A percentile compares a stretch with the other conserved stretches of the same genome.
phyloP scores from a whole-genome alignment of 2,113 vertebrate species.

The Peromyscus polionotus region DNA sequence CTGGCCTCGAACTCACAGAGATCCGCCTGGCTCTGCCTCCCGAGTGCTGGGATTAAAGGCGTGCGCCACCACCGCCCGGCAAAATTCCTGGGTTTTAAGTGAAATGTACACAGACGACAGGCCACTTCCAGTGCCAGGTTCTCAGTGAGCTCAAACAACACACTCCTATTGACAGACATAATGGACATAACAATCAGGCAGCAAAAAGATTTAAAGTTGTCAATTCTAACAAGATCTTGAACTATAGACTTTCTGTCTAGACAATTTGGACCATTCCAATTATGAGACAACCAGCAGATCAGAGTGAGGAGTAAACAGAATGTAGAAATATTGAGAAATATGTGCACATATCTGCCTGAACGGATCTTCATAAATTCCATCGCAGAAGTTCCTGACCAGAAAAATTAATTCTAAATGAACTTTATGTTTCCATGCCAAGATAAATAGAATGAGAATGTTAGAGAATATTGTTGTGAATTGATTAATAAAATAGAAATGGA shows the following conservation, averaged over 20 bases:
- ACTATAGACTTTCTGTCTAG: not conserved
- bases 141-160: not conserved
- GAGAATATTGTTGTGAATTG: not conserved
- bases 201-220: not conserved
- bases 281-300: not conserved
- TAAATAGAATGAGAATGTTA: not conserved
- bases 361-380: not conserved
- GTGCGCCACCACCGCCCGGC: too few relatives aligned
- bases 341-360: not conserved
- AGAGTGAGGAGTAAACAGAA: not conserved
- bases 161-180: not conserved
- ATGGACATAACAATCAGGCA: not conserved
- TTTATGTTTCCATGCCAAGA: not conserved
- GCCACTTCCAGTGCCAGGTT: not conserved
- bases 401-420: slow-evolving; percentile 3
- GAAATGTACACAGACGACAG: not conserved
- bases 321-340: slow-evolving; percentile 23
- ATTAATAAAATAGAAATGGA: not conserved
- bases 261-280: not conserved
- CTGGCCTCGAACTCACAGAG: too few relatives aligned
- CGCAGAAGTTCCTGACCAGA: not conserved
- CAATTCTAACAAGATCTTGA: not conserved
- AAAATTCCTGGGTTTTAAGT: not conserved
- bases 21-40: too few relatives aligned
- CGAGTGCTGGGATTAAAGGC: too few relatives aligned